Percentiles rank a stretch among this genome's conserved stretches.
These are phyloP conservation scores for Lophura nycthemera DNA, from an alignment of 2,113 vertebrate genomes.

Conservation along the genomic window DNA sequence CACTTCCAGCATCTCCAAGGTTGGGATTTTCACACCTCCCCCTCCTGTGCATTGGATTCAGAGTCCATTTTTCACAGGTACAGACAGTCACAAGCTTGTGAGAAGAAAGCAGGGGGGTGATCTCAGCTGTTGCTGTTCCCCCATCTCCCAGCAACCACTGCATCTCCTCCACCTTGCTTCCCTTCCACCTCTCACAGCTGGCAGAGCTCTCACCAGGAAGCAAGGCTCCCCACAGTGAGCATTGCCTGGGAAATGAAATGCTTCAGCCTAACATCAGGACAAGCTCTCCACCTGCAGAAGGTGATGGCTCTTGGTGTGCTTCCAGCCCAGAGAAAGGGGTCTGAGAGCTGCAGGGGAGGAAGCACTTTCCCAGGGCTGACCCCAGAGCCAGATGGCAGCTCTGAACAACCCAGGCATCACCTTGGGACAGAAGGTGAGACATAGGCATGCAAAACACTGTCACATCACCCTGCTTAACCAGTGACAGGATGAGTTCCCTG, in stretches of 20 bases:
- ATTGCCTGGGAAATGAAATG: background rate
- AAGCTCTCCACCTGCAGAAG: constrained; percentile 24
- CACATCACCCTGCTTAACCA: background rate
- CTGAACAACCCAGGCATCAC: background rate
- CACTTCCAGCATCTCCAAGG: constrained; percentile 14
- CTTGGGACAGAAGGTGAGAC: background rate
- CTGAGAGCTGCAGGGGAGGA: background rate
- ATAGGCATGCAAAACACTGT: background rate
- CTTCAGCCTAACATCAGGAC: constrained; percentile 13
- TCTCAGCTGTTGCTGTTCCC: background rate
- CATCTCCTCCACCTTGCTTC: constrained; percentile 23
- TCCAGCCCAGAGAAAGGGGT: background rate
- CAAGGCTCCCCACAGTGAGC: background rate
- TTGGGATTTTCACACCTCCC: constrained; percentile 53
- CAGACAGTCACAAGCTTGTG: background rate
- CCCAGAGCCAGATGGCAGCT: background rate
- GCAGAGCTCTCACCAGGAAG: background rate
- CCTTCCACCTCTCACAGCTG: constrained; percentile 38
- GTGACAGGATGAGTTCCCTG: background rate
- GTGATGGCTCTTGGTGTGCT: background rate
- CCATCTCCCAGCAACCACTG: constrained; percentile 50
- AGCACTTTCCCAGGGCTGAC: background rate
- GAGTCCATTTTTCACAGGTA: constrained; percentile 60
- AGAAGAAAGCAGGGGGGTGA: background rate
- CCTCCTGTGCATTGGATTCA: constrained; percentile 14